Evolutionary conservation across 2,888 invertebrate species (phyloP), one percentile per base, ranked within the genome.

Genomic region (Gymnosoma rotundatum): DNA sequence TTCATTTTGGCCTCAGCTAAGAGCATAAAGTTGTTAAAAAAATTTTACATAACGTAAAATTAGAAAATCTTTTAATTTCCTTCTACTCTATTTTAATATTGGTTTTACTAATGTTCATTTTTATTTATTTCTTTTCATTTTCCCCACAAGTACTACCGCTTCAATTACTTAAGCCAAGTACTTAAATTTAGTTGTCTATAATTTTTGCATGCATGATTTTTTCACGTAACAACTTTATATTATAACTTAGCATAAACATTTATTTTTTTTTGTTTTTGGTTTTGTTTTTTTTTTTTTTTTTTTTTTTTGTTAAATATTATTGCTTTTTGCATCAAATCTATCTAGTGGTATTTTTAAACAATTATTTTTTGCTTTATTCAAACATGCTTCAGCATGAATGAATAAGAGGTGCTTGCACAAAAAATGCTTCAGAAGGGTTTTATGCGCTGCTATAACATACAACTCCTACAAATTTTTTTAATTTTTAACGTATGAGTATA

Each of bases 191-290:
- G 67, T 74, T 80, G 80, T 74, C 80, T 80, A 80, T 74, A 63
- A 69, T 69, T 75, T 81, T 81, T 75, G 69, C 69, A 63, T 81
- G 74, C 81, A 81, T 75, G 61, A 70, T 64, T 56, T 75, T 81
- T 52, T 58, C 63, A 75, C 81, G 74, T 75, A 75, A 75, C 69
- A 58, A 63, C 63, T 69, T 67, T 56, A 78, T 52, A 9, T 14
- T 48, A n/a, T 21, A 56, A 63, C 32, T 36, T 18, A 18, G 25
- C 25, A 42, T 69, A 50, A 70, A 60, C 38, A n/a, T n/a, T n/a
- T n/a, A n/a, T n/a, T n/a, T n/a, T n/a, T n/a, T n/a, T n/a, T n/a
- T n/a, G n/a, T n/a, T n/a, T 73, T 66, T 61, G 38, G 48, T 36
- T 54, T 25, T 58, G 10, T 52, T 36, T 61, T 74, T 32, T 32